These are phyloP conservation scores for Atrina japonica DNA, from an alignment of 2,888 invertebrate genomes.

Conservation along the genomic window DNA sequence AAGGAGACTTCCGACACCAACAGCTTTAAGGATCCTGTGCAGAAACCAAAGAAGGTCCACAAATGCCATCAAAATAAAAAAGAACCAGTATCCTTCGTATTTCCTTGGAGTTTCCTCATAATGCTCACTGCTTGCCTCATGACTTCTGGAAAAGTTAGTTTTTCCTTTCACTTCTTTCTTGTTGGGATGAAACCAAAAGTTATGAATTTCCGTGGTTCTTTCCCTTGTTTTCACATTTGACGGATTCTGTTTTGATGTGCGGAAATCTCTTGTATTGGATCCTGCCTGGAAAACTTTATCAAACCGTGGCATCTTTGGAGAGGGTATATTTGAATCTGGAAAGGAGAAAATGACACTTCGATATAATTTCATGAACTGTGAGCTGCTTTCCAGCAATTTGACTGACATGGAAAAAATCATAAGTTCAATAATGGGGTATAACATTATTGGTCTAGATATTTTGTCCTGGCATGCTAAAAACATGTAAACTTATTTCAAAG, in stretches of 20 bases:
- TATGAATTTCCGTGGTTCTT: conserved; percentile 45
- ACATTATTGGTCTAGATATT: no score
- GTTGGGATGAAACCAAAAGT: conserved; percentile 43
- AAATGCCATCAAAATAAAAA: conserved; percentile 67
- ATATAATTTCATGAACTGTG: not conserved
- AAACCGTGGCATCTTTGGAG: conserved; percentile 53
- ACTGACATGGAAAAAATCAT: not conserved
- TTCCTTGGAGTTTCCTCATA: conserved; percentile 41
- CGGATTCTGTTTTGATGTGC: not conserved
- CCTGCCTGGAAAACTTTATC: conserved; percentile 18
- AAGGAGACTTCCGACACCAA: conserved; percentile 73
- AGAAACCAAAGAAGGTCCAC: conserved; percentile 76
- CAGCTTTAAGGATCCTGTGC: conserved; percentile 76
- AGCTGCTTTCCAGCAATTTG: not conserved
- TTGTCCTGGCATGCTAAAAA: no score
- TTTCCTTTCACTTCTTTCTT: no score
- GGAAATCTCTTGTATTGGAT: not conserved
- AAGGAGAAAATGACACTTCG: not conserved
- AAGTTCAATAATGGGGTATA: no score
- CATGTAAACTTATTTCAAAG: no score
- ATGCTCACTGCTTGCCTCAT: not conserved
- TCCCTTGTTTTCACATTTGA: conserved; percentile 40
- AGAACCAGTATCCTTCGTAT: conserved; percentile 40
- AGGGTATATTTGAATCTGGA: conserved; percentile 57
- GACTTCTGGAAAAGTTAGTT: no score